These are phyloP conservation scores for Drosophila neoperkinsi DNA, from an alignment of 2,888 invertebrate species.

Conservation along the genomic window DNA sequence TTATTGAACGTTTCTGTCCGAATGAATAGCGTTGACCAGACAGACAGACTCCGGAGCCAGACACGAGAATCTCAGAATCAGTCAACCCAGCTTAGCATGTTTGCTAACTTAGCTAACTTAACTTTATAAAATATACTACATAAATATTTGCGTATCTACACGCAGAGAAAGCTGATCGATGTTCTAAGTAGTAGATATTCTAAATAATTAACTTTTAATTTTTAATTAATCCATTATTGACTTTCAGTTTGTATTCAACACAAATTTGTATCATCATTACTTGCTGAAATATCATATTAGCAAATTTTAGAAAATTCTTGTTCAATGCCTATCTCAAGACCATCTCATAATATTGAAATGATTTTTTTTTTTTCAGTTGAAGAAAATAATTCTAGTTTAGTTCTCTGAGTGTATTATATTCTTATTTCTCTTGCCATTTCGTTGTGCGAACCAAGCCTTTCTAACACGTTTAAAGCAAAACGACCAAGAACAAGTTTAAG, in stretches of 20 bases:
- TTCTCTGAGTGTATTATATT: conserved; percentile 37
- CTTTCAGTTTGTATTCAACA: background rate
- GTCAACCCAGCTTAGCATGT: conserved; percentile 40
- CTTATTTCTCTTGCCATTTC: conserved; percentile 74
- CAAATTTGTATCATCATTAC: background rate
- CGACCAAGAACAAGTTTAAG: conserved; percentile 76
- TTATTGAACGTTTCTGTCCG: conserved; percentile 80
- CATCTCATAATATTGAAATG: background rate
- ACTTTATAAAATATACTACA: conserved; percentile 24
- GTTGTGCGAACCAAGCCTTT: conserved; percentile 72
- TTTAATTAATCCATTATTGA: background rate
- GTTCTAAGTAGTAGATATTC: background rate
- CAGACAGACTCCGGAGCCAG: conserved; percentile 69
- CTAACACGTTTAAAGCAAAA: conserved; percentile 80
- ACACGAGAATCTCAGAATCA: conserved; percentile 29
- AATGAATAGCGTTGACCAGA: conserved; percentile 66
- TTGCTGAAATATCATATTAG: too few species aligned
- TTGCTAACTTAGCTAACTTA: conserved; percentile 49
- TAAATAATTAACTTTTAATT: background rate
- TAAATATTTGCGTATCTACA: conserved; percentile 23
- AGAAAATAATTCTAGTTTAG: background rate
- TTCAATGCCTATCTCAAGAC: background rate
- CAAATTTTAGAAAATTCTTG: background rate
- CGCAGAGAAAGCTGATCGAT: conserved; percentile 5
- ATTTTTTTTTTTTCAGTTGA: background rate